phyloP scores from a whole-genome alignment of 1,140 invertebrate species.

The Ips typographus region DNA sequence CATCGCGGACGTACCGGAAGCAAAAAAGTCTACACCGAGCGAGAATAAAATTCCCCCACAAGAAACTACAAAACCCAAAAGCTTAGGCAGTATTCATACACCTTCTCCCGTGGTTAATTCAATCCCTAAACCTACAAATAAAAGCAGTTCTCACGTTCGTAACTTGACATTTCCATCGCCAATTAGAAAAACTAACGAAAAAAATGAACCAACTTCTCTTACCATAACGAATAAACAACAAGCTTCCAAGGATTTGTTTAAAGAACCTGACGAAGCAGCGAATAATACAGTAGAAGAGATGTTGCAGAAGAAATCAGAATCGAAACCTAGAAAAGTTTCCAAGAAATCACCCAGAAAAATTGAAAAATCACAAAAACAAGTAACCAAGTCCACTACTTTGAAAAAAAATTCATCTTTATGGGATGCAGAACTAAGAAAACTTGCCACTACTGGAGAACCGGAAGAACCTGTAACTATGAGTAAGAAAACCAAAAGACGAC shows the following conservation, averaged over 20 bases:
- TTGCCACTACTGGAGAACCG: background rate
- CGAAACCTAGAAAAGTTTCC: slow-evolving; percentile 1
- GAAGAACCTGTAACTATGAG: background rate
- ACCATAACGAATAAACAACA: slow-evolving; percentile 26
- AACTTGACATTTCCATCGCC: slow-evolving; percentile 44
- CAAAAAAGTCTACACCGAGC: background rate
- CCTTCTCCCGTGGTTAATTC: slow-evolving; percentile 15
- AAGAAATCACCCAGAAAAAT: slow-evolving; percentile 5
- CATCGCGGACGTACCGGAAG: too few species aligned
- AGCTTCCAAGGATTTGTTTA: slow-evolving; percentile 30
- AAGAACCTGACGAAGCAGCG: slow-evolving; percentile 4
- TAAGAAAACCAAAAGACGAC: slow-evolving; percentile 2
- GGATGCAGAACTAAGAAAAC: slow-evolving; percentile 19
- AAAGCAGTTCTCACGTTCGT: slow-evolving; percentile 40
- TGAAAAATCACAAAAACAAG: background rate
- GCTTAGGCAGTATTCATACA: slow-evolving; percentile 7
- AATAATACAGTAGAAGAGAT: background rate
- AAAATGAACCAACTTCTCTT: background rate
- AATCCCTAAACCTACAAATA: slow-evolving; percentile 27
- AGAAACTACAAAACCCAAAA: slow-evolving; percentile 1
- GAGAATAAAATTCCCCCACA: background rate
- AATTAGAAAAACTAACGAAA: slow-evolving; percentile 24
- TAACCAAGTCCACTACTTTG: background rate
- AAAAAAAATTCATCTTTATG: slow-evolving; percentile 4
- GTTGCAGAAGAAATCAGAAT: background rate